Base-by-base conservation (phyloP, 2,113 vertebrate genomes). In the Hydrochoerus hydrochaeris region DNA sequence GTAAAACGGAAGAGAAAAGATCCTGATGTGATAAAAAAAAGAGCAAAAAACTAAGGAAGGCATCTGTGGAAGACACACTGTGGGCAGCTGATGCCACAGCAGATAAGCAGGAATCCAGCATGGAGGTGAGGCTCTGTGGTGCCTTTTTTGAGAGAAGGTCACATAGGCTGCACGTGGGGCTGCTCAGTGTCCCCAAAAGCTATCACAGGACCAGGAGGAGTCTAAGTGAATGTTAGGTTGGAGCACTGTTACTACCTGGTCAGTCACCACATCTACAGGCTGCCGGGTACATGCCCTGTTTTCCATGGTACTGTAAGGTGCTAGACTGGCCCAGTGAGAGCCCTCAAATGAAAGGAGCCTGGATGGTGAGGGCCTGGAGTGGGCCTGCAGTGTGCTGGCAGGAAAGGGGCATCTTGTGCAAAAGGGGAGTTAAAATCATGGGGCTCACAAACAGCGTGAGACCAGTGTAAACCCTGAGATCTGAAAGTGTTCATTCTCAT, bases 21-120 rank as follows among this genome's bases (percentile, higher is more conserved):
- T 12, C 28, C 89, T 0, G 49, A 96, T 38, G 94, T 75, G 77
- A 89, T 91, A 16, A 95, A 71, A 96, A 88, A 52, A 98, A 83
- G 84, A 94, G 95, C 71, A 98, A 96, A 71, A 98, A 98, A n/a
- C 3, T 30, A 17, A 98, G 98, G 94, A 94, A 77, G 11, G 3
- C 0, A 0, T 41, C 44, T 0, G 22, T 60, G 2, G 71, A 84
- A 17, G 78, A 92, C 73, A 67, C 0, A 0, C 62, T 84, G 4
- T 16, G 3, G 22, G 91, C 85, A 0, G 10, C 2, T 0, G 97
- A 63, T 58, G 46, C 49, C n/a, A 0, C 57, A 78, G 92, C 35
- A 75, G 0, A 85, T 96, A 11, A 85, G 78, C 54, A 95, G 92
- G 78, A 86, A 22, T 38, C 41, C 14, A 65, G 17, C 3, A 5